A percentile compares a stretch with the other conserved stretches of the same genome.
Conservation (phyloP, 2,888 invertebrate species). For the Drosophila paramelanica region DNA sequence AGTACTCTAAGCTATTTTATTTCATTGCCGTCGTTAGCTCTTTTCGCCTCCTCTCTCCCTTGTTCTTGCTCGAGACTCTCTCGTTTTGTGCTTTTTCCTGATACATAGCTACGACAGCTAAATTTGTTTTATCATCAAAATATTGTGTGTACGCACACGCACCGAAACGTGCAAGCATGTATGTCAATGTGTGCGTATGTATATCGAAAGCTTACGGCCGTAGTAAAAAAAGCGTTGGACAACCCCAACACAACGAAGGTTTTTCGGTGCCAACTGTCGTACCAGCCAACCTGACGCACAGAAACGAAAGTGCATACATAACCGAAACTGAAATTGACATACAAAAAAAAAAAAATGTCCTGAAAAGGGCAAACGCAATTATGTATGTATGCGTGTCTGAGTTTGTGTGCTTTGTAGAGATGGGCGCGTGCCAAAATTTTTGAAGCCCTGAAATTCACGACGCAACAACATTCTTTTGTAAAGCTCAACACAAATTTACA, state of each 20-base stretch:
- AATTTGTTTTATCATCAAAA: constrained; percentile 55
- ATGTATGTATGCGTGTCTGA: constrained; percentile 13
- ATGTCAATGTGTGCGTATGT: not conserved
- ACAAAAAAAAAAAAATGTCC: constrained; percentile 17
- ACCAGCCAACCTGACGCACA: not conserved
- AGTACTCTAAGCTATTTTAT: constrained; percentile 26
- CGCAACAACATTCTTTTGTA: no score
- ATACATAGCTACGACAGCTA: constrained; percentile 24
- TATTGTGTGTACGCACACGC: constrained; percentile 22
- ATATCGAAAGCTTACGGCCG: constrained; percentile 35
- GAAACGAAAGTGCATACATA: constrained; percentile 47
- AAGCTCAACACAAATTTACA: no score
- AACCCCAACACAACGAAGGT: constrained; percentile 47
- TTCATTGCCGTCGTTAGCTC: constrained; percentile 2
- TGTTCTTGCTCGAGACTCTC: not conserved
- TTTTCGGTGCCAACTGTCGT: constrained; percentile 17
- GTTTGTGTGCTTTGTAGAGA: not conserved
- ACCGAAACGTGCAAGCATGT: constrained; percentile 15
- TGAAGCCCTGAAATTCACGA: no score
- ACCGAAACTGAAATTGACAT: not conserved
- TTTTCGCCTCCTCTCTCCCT: constrained; percentile 3
- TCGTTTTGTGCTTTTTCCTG: constrained; percentile 36
- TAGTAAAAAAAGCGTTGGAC: constrained; percentile 54
- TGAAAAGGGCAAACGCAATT: constrained; percentile 22
- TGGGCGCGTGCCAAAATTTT: no score